Evolutionary conservation across 2,113 vertebrate genomes (phyloP).

Genomic region (Dendrocopos noguchii): DNA sequence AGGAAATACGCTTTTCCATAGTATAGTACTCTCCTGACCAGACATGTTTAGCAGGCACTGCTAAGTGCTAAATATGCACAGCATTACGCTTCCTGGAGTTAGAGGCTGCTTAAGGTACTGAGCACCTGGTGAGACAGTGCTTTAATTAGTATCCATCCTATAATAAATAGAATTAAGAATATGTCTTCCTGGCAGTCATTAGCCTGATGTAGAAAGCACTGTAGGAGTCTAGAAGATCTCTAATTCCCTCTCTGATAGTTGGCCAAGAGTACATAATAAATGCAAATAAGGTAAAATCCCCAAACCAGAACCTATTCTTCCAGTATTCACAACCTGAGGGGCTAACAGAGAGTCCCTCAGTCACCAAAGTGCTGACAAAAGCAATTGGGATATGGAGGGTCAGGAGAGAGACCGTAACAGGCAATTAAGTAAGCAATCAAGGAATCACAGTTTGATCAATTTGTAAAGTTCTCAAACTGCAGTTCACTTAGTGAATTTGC

Average conservation of each 20-base stretch:
- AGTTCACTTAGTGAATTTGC: constrained; percentile 41
- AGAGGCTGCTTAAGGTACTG: not conserved
- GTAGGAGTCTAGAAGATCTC: not conserved
- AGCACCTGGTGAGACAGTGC: not conserved
- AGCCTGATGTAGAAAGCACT: not conserved
- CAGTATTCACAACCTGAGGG: not conserved
- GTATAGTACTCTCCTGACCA: not conserved
- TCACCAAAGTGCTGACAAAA: constrained; percentile 32
- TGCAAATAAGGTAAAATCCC: constrained; percentile 15
- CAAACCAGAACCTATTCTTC: constrained; percentile 23
- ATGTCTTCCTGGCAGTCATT: not conserved
- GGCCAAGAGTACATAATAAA: not conserved
- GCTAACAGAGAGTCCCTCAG: not conserved
- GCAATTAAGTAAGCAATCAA: constrained; percentile 59
- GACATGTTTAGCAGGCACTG: not conserved
- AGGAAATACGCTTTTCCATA: not conserved
- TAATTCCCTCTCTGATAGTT: not conserved
- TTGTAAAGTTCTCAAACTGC: constrained; percentile 53
- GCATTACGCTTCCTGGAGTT: not conserved
- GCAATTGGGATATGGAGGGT: not conserved
- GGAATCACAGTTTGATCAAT: constrained; percentile 47
- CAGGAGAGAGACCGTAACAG: constrained; percentile 16
- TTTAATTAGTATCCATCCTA: not conserved
- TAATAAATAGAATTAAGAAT: constrained; percentile 10
- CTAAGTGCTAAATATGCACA: not conserved